Percentiles rank a stretch among this genome's conserved stretches.
Evolutionary conservation across 2,113 vertebrate genomes (phyloP).

Genomic region (Malaclemys terrapin): DNA sequence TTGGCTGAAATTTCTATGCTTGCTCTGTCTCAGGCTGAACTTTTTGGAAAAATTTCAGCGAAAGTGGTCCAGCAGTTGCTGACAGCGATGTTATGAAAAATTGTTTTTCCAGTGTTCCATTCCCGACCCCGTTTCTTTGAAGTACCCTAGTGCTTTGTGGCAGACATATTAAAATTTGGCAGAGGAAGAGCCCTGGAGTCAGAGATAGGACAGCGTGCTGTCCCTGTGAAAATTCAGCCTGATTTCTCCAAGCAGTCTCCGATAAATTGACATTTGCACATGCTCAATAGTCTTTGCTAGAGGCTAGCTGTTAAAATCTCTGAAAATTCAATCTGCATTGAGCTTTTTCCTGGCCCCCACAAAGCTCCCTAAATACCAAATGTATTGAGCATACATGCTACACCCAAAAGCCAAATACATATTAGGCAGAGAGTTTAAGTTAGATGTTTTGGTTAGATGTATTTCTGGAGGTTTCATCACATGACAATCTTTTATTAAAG

Average conservation of each 20-base stretch:
- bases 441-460: background rate
- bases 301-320: background rate
- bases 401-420: background rate
- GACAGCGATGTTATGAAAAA: background rate
- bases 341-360: background rate
- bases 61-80: background rate
- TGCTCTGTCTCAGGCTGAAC: background rate
- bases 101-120: background rate
- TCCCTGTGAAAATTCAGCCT: background rate
- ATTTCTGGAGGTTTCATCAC: background rate
- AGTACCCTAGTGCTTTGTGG: background rate
- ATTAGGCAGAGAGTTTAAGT: background rate
- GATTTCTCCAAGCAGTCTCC: background rate
- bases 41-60: background rate
- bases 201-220: background rate
- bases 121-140: background rate
- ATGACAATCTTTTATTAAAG: background rate
- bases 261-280: background rate
- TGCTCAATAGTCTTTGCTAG: background rate
- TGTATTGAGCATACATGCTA: background rate
- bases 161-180: background rate
- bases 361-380: background rate
- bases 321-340: background rate
- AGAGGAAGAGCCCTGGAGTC: background rate
- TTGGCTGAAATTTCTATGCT: background rate